phyloP scores from a whole-genome alignment of 1,140 invertebrate species.

The Brachionus plicatilis region DNA sequence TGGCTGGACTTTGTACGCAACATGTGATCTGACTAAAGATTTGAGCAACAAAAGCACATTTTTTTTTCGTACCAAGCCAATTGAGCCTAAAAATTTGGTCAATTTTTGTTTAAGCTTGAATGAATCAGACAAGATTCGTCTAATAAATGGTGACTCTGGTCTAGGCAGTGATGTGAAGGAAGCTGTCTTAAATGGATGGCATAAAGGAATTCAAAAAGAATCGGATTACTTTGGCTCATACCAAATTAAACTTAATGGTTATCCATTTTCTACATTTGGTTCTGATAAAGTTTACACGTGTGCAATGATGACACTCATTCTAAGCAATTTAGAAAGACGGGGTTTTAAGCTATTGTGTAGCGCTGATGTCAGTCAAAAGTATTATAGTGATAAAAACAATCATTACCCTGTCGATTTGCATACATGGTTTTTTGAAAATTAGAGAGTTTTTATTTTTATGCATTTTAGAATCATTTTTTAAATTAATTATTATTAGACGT shows the following conservation, averaged over 20 bases:
- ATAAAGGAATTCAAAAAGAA: neutral
- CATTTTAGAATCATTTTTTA: too few species aligned
- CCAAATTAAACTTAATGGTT: neutral
- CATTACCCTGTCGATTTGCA: neutral
- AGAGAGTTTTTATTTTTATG: neutral
- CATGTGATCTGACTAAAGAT: neutral
- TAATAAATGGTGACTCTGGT: neutral
- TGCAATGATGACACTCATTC: conserved; percentile 11
- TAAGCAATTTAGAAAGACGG: neutral
- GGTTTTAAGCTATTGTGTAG: neutral
- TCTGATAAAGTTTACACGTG: neutral
- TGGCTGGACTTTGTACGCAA: neutral
- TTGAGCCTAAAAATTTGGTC: neutral
- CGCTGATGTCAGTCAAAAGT: conserved; percentile 24
- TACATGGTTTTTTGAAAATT: conserved; percentile 20
- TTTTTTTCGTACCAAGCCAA: neutral
- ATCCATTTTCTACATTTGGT: conserved; percentile 3
- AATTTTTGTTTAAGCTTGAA: conserved; percentile 24
- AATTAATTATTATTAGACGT: too few species aligned
- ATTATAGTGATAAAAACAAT: neutral
- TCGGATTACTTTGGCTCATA: neutral
- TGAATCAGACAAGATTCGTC: neutral
- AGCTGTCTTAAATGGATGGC: neutral
- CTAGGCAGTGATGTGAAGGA: neutral
- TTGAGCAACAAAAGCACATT: conserved; percentile 7